Evolutionary conservation across 2,113 vertebrate species (phyloP).

Genomic region (Dromiciops gliroides): DNA sequence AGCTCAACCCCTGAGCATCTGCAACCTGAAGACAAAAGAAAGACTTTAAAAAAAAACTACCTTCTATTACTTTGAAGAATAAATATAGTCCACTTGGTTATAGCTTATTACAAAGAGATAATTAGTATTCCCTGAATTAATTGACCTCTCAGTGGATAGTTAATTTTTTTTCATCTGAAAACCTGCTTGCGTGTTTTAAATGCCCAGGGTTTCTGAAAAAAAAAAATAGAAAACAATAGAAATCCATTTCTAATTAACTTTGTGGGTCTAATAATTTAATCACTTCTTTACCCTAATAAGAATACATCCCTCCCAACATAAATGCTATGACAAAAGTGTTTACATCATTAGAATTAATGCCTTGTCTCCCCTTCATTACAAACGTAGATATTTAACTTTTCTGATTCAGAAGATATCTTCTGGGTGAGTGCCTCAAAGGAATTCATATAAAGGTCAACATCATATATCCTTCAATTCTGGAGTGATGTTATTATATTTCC

Average conservation of each 20-base stretch:
- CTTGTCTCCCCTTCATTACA: constrained; percentile 22
- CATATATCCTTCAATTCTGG: constrained; percentile 3
- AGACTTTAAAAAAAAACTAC: neutral
- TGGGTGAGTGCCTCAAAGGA: neutral
- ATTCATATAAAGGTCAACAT: neutral
- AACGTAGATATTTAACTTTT: constrained; percentile 26
- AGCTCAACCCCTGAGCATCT: neutral
- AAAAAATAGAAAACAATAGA: constrained; percentile 51
- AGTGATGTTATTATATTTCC: constrained; percentile 6
- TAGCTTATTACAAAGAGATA: neutral
- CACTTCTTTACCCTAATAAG: constrained; percentile 39
- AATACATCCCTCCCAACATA: constrained; percentile 6
- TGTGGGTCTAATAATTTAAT: constrained; percentile 33
- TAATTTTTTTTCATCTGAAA: constrained; percentile 30
- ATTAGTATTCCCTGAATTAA: constrained; percentile 23
- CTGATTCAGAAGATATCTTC: constrained; percentile 28
- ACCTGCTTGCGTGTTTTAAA: constrained; percentile 48
- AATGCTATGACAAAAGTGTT: neutral
- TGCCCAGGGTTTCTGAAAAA: constrained; percentile 15
- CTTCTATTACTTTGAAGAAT: neutral
- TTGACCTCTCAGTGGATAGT: neutral
- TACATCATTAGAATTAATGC: constrained; percentile 8
- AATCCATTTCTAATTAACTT: constrained; percentile 54
- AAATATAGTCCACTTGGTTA: neutral
- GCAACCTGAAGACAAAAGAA: neutral